Base-by-base conservation (phyloP, 2,888 invertebrate species). In the Rhodophaea formosa region DNA sequence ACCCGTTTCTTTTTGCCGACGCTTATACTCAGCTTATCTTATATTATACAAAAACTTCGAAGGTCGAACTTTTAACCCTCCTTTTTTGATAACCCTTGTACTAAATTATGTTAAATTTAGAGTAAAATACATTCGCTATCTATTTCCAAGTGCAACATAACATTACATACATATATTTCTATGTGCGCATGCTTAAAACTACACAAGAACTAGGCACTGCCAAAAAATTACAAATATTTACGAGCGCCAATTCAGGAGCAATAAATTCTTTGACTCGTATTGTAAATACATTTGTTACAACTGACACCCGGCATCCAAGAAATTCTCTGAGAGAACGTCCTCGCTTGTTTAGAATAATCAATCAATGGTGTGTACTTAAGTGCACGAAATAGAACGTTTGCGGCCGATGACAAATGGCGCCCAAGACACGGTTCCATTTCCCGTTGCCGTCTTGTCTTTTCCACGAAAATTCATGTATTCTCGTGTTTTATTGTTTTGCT, bases 401-500 rank as follows among this genome's bases (percentile, higher is more conserved):
- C 8, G 39, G 39, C 61, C 57, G 59, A 62, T 65, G 62, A 62
- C 62, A 65, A 65, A 62, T 62, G 61, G 49, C 43, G 39, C 23
- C 12, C 49, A 23, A 8, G 43, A 56, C 56, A 49, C 29, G n/a
- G 39, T 49, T 23, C 47, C 49, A 61, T 61, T 59, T 60, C 58
- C 58, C 46, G 29, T 35, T 45, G 58, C 54, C 16, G 56, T 43
- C 44, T 16, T 47, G 55, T 60, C 57, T 61, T 59, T 64, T 58
- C 56, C 57, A 42, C 39, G 44, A 64, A 62, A 64, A 58, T 56
- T 53, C 51, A 16, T 53, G 54, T 29, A 55, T 45, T 56, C 47
- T 55, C 52, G 53, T 59, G 56, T 57, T 60, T 51, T 51, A 51
- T 57, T 61, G 59, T 59, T 57, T 56, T 53, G 56, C 35, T 39